phyloP scores from a whole-genome alignment of 2,113 vertebrate species.

The Brachypteracias leptosomus region DNA sequence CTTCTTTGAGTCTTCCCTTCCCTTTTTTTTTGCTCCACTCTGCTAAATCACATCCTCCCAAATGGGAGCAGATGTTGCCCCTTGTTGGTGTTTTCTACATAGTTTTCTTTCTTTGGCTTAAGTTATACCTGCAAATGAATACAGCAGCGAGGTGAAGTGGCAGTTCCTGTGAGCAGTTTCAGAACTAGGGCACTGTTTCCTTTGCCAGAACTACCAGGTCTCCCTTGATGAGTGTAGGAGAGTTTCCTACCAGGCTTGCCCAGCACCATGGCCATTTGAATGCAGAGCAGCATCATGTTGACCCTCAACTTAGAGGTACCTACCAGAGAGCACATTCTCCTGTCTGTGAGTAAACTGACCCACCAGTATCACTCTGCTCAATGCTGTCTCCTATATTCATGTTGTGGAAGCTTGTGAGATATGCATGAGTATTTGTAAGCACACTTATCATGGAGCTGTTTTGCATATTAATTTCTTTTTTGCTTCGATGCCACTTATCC shows the following conservation, averaged over 20 bases:
- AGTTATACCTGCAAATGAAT: not conserved
- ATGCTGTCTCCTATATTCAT: not conserved
- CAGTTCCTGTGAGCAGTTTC: not conserved
- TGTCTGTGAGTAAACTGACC: not conserved
- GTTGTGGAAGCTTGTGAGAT: not conserved
- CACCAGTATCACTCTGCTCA: not conserved
- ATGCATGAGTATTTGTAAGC: not conserved
- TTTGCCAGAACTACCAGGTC: not conserved
- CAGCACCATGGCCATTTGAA: not conserved
- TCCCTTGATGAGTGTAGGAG: not conserved
- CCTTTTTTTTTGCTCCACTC: not conserved
- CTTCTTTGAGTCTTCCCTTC: not conserved
- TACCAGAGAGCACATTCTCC: not conserved
- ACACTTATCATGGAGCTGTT: not conserved
- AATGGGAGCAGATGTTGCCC: not conserved
- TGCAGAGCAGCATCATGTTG: not conserved
- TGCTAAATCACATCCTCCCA: not conserved
- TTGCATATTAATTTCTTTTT: not conserved
- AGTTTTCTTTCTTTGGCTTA: slow-evolving; percentile 10
- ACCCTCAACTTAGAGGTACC: not conserved
- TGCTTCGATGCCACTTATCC: not conserved
- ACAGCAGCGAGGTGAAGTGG: not conserved
- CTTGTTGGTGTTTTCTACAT: not conserved
- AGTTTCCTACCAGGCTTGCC: not conserved
- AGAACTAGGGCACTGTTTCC: not conserved